phyloP scores from a whole-genome alignment of 1,140 invertebrate species.

The Gonatopus flavifemur region DNA sequence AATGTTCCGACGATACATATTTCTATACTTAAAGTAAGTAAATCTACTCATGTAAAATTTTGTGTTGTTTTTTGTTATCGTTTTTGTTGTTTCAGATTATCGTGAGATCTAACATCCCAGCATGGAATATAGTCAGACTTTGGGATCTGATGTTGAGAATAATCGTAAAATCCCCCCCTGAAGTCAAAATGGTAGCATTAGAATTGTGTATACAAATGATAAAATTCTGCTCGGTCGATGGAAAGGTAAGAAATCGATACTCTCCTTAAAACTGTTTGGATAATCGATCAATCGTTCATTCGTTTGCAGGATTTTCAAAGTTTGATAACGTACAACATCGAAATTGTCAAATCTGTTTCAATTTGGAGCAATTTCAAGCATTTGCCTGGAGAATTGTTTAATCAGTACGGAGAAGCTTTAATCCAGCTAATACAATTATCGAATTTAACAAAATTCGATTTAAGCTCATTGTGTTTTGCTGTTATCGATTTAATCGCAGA shows the following conservation, averaged over 20 bases:
- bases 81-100: constrained; percentile 36
- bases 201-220: constrained; percentile 35
- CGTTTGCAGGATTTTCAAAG: constrained; percentile 24
- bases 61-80: constrained; percentile 3
- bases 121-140: constrained; percentile 30
- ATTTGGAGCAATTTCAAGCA: constrained; percentile 24
- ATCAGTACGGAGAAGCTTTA: constrained; percentile 17
- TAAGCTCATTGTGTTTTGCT: constrained; percentile 36
- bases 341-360: constrained; percentile 33
- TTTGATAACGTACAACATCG: constrained; percentile 23
- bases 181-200: constrained; percentile 36
- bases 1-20: constrained; percentile 29
- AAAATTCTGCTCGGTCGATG: constrained; percentile 19
- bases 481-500: constrained; percentile 31
- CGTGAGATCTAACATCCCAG: constrained; percentile 34
- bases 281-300: too few relatives aligned
- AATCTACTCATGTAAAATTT: constrained; percentile 7
- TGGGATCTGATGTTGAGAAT: constrained; percentile 32
- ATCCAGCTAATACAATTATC: constrained; percentile 19
- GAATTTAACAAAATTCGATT: constrained; percentile 7
- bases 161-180: constrained; percentile 29
- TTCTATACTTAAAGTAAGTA: constrained; percentile 41
- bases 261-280: too few relatives aligned
- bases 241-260: constrained; percentile 26
- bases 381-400: constrained; percentile 13